Percentiles rank a stretch among this genome's conserved stretches.
These are phyloP conservation scores for Tipula vernalis DNA, from an alignment of 2,888 invertebrate genomes.

Conservation along the genomic window DNA sequence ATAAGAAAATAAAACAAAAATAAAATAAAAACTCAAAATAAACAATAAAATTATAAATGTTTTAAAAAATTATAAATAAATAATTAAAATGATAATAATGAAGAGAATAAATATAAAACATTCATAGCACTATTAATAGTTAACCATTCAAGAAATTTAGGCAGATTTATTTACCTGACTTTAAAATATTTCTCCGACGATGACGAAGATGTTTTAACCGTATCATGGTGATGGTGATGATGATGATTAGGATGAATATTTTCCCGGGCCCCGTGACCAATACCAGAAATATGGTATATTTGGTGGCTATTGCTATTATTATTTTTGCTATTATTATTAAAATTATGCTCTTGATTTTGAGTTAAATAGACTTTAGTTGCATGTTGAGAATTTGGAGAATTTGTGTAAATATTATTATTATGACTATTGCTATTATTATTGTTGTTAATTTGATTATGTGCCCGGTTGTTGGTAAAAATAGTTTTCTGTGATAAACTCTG, in stretches of 20 bases:
- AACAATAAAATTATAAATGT: not conserved
- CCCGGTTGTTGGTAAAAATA: constrained; percentile 22
- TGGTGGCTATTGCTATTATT: not conserved
- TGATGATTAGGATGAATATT: not conserved
- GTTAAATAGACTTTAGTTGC: not conserved
- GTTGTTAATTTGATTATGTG: constrained; percentile 20
- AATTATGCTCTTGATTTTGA: not conserved
- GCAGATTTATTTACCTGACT: constrained; percentile 23
- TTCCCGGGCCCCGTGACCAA: not conserved
- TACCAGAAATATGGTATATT: constrained; percentile 9
- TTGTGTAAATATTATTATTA: constrained; percentile 8
- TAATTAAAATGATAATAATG: not conserved
- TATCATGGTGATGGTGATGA: not conserved
- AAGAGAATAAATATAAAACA: constrained; percentile 4
- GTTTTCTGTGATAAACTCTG: constrained; percentile 36
- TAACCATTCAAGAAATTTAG: not conserved
- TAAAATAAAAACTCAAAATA: constrained; percentile 9
- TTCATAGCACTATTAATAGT: not conserved
- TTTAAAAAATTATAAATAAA: not conserved
- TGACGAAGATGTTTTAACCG: not conserved
- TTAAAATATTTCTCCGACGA: constrained; percentile 25
- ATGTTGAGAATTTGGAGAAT: not conserved
- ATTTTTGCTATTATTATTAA: not conserved
- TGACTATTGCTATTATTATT: constrained; percentile 17
- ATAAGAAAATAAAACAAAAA: constrained; percentile 13